phyloP scores from a whole-genome alignment of 2,113 vertebrate species.

The Oxyura jamaicensis region DNA sequence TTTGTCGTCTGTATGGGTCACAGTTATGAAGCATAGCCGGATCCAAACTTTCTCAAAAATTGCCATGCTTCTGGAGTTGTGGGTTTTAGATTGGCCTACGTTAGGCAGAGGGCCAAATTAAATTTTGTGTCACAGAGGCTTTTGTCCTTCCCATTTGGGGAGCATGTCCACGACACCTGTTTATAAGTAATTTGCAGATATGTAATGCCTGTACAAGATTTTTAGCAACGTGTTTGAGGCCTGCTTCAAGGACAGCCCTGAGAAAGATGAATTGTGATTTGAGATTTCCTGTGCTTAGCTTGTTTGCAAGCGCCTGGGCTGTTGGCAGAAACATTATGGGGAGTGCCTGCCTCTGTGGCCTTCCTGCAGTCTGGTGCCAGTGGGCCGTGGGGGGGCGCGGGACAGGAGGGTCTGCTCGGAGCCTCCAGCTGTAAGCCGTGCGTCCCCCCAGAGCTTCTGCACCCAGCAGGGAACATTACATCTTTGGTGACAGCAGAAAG shows the following conservation, averaged over 20 bases:
- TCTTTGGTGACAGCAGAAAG: background rate
- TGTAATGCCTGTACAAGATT: background rate
- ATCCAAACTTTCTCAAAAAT: background rate
- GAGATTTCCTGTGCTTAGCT: background rate
- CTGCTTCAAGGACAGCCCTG: background rate
- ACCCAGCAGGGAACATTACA: background rate
- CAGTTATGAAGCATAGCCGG: background rate
- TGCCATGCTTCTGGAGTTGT: rapidly evolving
- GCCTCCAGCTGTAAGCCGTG: background rate
- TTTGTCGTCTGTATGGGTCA: background rate
- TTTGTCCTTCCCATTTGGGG: background rate
- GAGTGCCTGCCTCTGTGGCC: no score
- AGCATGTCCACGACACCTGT: background rate
- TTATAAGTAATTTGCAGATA: background rate
- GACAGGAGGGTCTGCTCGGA: background rate
- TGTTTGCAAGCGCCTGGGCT: background rate
- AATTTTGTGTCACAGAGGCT: rapidly evolving
- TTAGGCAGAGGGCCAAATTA: background rate
- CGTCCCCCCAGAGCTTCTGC: background rate
- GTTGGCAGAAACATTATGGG: background rate
- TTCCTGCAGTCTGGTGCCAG: background rate
- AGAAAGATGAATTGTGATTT: background rate
- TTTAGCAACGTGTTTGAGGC: background rate
- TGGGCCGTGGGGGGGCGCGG: background rate
- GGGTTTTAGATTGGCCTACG: background rate